Evolutionary conservation across 2,113 vertebrate genomes (phyloP).

Genomic region (Suncus etruscus): DNA sequence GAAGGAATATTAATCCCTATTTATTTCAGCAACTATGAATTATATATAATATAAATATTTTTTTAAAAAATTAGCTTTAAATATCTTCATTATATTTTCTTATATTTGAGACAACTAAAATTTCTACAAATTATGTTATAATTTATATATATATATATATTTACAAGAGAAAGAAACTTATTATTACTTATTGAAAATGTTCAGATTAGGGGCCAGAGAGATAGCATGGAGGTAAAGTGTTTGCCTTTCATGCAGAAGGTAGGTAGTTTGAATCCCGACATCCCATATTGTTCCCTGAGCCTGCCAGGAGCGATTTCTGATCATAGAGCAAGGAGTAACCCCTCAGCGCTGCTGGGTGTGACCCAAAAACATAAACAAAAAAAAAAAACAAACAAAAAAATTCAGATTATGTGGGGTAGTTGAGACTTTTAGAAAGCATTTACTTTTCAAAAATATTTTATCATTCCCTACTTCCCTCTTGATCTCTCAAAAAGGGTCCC

Average conservation of each 20-base stretch:
- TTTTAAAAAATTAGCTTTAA: background rate
- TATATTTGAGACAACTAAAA: slow-evolving; percentile 19
- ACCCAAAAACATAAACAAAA: too few species aligned
- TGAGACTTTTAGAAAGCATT: background rate
- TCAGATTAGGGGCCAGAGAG: too few species aligned
- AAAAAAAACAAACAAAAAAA: too few species aligned
- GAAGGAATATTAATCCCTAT: background rate
- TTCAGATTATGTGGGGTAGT: background rate
- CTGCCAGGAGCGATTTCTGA: too few species aligned
- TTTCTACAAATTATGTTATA: background rate
- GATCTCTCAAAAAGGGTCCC: background rate
- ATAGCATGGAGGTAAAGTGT: too few species aligned
- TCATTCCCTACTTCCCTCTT: background rate
- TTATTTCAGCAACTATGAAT: background rate
- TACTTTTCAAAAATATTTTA: slow-evolving; percentile 2
- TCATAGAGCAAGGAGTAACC: too few species aligned
- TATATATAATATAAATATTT: background rate
- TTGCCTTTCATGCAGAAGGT: too few species aligned
- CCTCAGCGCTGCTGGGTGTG: too few species aligned
- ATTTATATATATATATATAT: background rate
- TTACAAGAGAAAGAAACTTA: background rate
- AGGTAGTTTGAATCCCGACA: too few species aligned
- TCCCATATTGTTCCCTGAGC: too few species aligned
- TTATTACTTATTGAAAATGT: slow-evolving; percentile 46
- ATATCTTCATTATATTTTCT: slow-evolving; percentile 6